Evolutionary conservation across 2,113 vertebrate species (phyloP).

Genomic region (Colossoma macropomum): DNA sequence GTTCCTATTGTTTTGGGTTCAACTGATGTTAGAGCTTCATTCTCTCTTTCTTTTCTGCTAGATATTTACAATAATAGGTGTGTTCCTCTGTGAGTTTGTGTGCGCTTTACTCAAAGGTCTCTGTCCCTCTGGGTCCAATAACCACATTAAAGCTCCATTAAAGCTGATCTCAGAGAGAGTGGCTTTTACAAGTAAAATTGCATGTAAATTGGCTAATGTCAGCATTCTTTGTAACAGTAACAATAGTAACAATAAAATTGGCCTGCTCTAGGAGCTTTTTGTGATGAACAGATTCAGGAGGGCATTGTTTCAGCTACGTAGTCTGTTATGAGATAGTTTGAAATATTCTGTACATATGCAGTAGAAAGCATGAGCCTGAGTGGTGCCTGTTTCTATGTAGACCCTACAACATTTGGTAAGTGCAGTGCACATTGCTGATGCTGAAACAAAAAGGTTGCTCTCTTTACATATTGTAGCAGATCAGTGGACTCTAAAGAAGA

Average conservation of each 20-base stretch:
- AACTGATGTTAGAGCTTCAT: background rate
- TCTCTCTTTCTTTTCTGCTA: background rate
- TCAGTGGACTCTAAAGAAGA: no score
- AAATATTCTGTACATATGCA: background rate
- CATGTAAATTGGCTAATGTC: background rate
- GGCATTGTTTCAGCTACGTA: background rate
- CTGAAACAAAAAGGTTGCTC: background rate
- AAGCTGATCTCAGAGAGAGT: background rate
- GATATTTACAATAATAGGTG: background rate
- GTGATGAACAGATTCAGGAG: background rate
- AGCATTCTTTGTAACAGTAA: background rate
- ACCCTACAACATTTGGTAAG: background rate
- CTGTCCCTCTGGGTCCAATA: background rate
- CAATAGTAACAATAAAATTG: background rate
- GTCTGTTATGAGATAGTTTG: background rate
- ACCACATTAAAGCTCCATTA: background rate
- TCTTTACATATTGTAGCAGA: background rate
- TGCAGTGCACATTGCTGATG: background rate
- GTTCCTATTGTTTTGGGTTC: background rate
- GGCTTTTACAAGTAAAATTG: background rate
- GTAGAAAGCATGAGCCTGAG: no score
- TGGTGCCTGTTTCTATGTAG: background rate
- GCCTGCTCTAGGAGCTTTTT: background rate
- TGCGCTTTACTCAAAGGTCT: background rate
- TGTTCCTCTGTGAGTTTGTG: background rate